A percentile compares a stretch with the other conserved stretches of the same genome.
Conservation (phyloP, 2,113 vertebrate genomes). For the rat (Rattus norvegicus) region DNA sequence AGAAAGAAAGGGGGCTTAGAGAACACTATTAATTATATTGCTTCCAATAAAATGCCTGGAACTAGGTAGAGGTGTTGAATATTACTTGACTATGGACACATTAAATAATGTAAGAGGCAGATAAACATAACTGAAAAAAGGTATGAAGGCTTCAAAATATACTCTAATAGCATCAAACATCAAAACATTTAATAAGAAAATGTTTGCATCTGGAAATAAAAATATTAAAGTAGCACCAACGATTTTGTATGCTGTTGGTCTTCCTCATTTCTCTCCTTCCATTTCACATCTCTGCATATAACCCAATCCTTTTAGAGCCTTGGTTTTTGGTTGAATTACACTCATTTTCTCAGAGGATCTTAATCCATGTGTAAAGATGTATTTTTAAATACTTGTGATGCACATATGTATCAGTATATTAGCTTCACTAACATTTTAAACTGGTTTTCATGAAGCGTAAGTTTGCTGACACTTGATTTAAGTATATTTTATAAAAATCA, state of each 20-base stretch:
- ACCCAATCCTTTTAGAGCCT: background rate
- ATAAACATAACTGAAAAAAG: slow-evolving; percentile 4
- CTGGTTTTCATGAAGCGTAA: slow-evolving; percentile 46
- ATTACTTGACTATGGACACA: background rate
- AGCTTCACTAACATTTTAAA: slow-evolving; percentile 59
- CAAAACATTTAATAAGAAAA: background rate
- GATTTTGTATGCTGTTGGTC: background rate
- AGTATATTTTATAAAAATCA: slow-evolving; percentile 53
- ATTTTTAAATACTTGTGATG: slow-evolving; percentile 65
- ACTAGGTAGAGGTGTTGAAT: slow-evolving; percentile 15
- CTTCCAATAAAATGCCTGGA: slow-evolving; percentile 31
- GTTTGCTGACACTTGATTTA: slow-evolving; percentile 53
- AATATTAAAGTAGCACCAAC: background rate
- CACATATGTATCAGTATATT: slow-evolving; percentile 53
- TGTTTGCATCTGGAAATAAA: background rate
- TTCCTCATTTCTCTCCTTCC: background rate
- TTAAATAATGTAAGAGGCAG: background rate
- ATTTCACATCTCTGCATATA: background rate
- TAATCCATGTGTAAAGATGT: slow-evolving; percentile 65
- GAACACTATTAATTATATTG: background rate
- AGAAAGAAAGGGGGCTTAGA: background rate
- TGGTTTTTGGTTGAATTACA: slow-evolving; percentile 52
- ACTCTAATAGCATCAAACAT: background rate
- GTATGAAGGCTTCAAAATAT: background rate
- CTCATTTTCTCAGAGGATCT: slow-evolving; percentile 50